Evolutionary conservation across 2,797 vertebrate species (phyloP).

Genomic region (Microctenopoma steveboyesi): DNA sequence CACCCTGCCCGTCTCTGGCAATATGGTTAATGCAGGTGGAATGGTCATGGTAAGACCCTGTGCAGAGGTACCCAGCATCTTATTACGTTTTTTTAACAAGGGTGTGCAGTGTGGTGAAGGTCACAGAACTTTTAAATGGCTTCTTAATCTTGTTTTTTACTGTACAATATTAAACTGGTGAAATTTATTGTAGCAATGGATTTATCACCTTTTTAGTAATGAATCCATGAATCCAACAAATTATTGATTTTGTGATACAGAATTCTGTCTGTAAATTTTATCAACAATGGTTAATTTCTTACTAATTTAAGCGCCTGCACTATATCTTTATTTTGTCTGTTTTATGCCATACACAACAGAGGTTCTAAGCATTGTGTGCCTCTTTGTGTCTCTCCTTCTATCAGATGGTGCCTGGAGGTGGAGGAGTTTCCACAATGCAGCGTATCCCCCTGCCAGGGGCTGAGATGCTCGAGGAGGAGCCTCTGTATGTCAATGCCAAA

Average conservation of each 20-base stretch:
- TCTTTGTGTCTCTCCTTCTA: conserved; percentile 31
- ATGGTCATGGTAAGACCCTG: conserved; percentile 97
- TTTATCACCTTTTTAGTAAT: neutral
- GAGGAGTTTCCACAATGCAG: conserved; percentile 93
- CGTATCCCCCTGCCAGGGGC: conserved; percentile 96
- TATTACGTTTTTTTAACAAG: conserved; percentile 45
- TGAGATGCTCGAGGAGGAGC: conserved; percentile 98
- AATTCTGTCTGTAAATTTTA: neutral
- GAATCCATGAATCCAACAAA: neutral
- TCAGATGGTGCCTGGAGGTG: conserved; percentile 96
- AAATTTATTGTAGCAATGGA: neutral
- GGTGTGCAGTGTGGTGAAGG: conserved; percentile 42
- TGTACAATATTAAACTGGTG: neutral
- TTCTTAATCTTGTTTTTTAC: neutral
- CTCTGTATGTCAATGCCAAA: conserved; percentile 89
- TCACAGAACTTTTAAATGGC: conserved; percentile 6
- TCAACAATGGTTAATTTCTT: neutral
- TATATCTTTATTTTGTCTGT: conserved; percentile 15
- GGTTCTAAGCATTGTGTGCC: conserved; percentile 19
- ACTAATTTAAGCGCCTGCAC: conserved; percentile 2
- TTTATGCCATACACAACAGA: neutral
- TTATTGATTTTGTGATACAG: neutral
- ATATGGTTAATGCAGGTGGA: conserved; percentile 97
- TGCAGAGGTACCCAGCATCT: conserved; percentile 74
- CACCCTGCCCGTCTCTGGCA: conserved; percentile 93